Base-by-base conservation (phyloP, 2,113 vertebrate species). In the western clawed frog (Xenopus tropicalis) region DNA sequence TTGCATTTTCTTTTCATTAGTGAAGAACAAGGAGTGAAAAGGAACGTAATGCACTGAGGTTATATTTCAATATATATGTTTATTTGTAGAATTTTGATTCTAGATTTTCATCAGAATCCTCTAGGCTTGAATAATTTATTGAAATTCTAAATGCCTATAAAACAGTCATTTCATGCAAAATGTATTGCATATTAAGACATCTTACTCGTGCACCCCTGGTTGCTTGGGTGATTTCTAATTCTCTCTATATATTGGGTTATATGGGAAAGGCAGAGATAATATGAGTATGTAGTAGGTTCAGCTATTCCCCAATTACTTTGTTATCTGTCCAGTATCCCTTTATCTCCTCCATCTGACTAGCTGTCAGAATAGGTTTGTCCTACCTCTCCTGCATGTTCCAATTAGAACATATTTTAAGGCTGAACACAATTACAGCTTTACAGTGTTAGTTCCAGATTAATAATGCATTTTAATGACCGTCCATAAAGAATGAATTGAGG, bases 71-170 rank as follows among this genome's bases (percentile, higher is more conserved):
- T 48, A 48, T 12, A 66, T 46, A 23, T 46, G 20, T 48, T 23
- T 59, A 59, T 23, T 23, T 66, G 64, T 21, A 21, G 64, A 66
- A 48, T 23, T 66, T 21, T 51, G n/a, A 48, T 3, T 48, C 20
- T 22, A 11, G 24, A 10, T 48, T 54, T 48, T 43, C 13, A 48
- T n/a, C 20, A 21, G 64, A 66, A 66, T 20, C 1, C 20, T 66
- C 11, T 20, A 7, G 21, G 43, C 42, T 43, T 66, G 43, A 66
- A 66, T 66, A 66, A 48, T 66, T 66, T 66, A 66, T 46, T 48
- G 43, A 23, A 66, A 44, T 66, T 66, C 64, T n/a, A 48, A 66
- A 48, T 66, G 64, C 64, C 44, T 48, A 66, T 43, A 66, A 51
- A 66, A 46, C 11, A 22, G 64, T 22, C 14, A 66, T 66, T 51